Evolutionary conservation across 2,113 vertebrate genomes (phyloP).

Genomic region (Cynopterus brachyotis): DNA sequence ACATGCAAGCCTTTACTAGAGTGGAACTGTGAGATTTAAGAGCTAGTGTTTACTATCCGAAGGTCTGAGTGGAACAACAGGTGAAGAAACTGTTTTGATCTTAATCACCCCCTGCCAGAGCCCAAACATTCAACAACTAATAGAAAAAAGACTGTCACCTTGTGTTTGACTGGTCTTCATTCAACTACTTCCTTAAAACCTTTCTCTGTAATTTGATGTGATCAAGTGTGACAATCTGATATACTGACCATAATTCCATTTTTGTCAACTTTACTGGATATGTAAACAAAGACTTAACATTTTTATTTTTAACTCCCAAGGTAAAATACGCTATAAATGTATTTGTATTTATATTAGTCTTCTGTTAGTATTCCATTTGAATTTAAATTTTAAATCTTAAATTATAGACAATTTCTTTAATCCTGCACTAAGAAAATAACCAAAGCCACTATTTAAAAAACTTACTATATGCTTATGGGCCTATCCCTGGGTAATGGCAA

Average conservation of each 20-base stretch:
- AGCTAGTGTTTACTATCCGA: neutral
- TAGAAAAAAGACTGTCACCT: neutral
- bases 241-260: neutral
- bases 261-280: neutral
- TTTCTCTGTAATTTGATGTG: neutral
- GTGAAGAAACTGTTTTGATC: neutral
- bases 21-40: neutral
- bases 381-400: conserved; percentile 1
- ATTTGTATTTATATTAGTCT: neutral
- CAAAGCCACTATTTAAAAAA: neutral
- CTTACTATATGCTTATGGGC: neutral
- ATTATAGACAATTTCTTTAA: neutral
- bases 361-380: neutral
- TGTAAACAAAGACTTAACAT: neutral
- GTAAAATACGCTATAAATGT: neutral
- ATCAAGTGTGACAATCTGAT: neutral
- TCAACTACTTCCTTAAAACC: neutral
- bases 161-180: neutral
- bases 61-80: neutral
- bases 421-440: neutral
- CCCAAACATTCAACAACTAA: neutral
- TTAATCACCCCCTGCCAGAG: neutral
- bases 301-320: neutral
- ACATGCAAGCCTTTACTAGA: neutral
- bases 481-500: neutral